Base-by-base conservation (phyloP, 1,140 invertebrate genomes). In the Hirudo medicinalis region DNA sequence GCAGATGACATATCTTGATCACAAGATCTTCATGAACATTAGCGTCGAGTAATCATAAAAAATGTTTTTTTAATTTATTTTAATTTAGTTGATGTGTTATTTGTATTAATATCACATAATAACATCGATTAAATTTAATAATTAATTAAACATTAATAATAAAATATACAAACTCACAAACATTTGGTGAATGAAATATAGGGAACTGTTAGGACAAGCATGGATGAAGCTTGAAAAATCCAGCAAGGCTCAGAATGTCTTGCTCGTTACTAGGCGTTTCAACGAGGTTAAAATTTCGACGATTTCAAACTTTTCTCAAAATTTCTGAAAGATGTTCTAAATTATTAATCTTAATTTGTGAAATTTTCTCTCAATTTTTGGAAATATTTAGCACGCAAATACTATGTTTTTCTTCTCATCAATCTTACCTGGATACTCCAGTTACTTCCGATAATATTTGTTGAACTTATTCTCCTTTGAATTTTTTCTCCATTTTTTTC, bases 171-270 rank as follows among this genome's bases (percentile, higher is more conserved):
- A 11, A 11, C 8, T 63, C 11, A n/a, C 19, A 63, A 63, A 15
- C 9, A 63, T 63, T 25, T 25, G 29, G 57, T n/a, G 22, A 25
- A 63, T 63, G 57, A 63, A 63, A 63, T 63, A 1, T 80, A 94
- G 91, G 79, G 92, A 95, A 82, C 90, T 95, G 78, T 83, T 96
- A 54, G 88, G 90, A 2, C 91, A 94, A 80, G 90, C 90, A 0
- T 94, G 92, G 92, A 94, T 91, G 85, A 94, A 94, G 78, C 84
- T 87, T 0, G 90, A 94, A 76, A 94, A 93, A 82, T 86, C 87
- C 0, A 86, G 85, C 0, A 88, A 87, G 79, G 91, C 92, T 0
- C 89, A 90, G 0, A 88, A 94, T 80, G 92, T 96, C 69, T 84
- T 91, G 4, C 82, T 92, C 63, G 94, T 95, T 87, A 94, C 91